Conservation (phyloP, 2,113 vertebrate species). For the Malurus melanocephalus region DNA sequence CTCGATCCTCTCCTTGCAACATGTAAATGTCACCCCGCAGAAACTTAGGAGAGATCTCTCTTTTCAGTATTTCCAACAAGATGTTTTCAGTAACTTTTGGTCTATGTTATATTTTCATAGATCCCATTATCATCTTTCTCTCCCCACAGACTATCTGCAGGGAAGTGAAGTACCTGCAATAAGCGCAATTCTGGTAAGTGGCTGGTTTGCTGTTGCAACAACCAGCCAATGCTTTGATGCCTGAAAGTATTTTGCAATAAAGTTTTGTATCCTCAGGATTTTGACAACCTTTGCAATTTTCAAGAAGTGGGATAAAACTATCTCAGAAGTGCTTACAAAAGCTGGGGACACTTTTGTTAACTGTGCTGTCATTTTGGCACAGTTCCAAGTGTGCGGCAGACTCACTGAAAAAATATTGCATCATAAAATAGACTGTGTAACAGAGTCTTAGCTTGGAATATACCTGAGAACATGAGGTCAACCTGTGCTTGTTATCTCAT, state of each 20-base stretch:
- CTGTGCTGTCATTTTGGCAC: slow-evolving; percentile 64
- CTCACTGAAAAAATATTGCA: slow-evolving; percentile 34
- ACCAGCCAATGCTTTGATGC: neutral
- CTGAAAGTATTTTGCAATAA: neutral
- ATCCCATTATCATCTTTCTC: neutral
- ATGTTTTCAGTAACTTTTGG: neutral
- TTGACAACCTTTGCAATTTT: slow-evolving; percentile 29
- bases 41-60: neutral
- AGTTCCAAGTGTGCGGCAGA: slow-evolving; percentile 18
- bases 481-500: neutral
- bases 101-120: neutral
- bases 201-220: neutral
- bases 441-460: slow-evolving; percentile 25
- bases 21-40: neutral
- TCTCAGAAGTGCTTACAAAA: slow-evolving; percentile 33
- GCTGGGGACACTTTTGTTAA: slow-evolving; percentile 52
- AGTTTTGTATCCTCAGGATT: slow-evolving; percentile 1
- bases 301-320: slow-evolving; percentile 36
- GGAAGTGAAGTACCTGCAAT: neutral
- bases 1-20: neutral
- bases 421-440: slow-evolving; percentile 46
- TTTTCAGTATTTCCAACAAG: neutral
- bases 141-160: neutral
- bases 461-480: slow-evolving; percentile 43
- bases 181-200: neutral